Conservation (phyloP, 2,113 vertebrate genomes). For the Hippocampus barbouri region DNA sequence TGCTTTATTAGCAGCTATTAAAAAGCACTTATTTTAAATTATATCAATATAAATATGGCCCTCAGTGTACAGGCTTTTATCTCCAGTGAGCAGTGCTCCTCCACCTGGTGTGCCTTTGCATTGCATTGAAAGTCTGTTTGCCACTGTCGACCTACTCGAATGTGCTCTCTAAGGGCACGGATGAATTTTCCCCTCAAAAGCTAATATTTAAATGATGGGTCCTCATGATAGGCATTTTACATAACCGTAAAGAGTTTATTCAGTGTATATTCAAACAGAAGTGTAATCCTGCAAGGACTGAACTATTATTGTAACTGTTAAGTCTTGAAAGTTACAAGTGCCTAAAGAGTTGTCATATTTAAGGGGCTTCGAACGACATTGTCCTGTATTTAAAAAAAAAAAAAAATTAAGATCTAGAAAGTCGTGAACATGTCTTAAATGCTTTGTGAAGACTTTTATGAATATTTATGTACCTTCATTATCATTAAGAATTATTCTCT, state of each 20-base stretch:
- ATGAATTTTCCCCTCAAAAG: background rate
- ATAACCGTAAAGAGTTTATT: slow-evolving; percentile 16
- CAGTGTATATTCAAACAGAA: slow-evolving; percentile 23
- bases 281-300: slow-evolving; percentile 31
- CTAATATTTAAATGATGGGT: background rate
- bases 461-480: slow-evolving; percentile 23
- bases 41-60: slow-evolving; percentile 32
- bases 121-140: slow-evolving; percentile 49
- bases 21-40: slow-evolving; percentile 52
- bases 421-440: slow-evolving; percentile 35
- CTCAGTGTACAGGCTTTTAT: slow-evolving; percentile 26
- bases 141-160: slow-evolving; percentile 7
- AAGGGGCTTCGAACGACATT: slow-evolving; percentile 36
- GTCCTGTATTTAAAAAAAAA: slow-evolving; percentile 18
- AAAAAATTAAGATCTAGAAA: slow-evolving; percentile 10
- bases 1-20: slow-evolving; percentile 32
- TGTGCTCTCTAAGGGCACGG: background rate
- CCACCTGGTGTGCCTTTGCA: slow-evolving; percentile 68
- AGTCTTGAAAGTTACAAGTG: slow-evolving; percentile 70
- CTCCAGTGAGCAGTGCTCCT: slow-evolving; percentile 54
- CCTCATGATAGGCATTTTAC: slow-evolving; percentile 1
- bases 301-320: slow-evolving; percentile 45
- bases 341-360: slow-evolving; percentile 64
- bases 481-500: slow-evolving; percentile 15
- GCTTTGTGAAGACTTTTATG: slow-evolving; percentile 28